phyloP scores from a whole-genome alignment of 2,113 vertebrate species.

The Solea senegalensis region DNA sequence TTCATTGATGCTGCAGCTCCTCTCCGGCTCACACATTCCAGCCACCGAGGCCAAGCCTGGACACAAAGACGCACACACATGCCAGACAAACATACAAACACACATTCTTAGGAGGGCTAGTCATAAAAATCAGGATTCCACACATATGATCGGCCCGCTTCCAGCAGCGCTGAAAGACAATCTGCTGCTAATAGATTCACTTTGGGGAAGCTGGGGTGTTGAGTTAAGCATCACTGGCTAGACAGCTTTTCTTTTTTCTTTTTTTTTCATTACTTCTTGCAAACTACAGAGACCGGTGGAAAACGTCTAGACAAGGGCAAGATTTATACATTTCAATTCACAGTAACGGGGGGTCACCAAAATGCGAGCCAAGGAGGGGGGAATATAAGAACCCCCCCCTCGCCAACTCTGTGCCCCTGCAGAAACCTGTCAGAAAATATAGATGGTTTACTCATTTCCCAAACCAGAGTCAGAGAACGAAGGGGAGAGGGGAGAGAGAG shows the following conservation, averaged over 20 bases:
- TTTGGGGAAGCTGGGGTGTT: constrained; percentile 71
- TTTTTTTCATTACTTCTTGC: constrained; percentile 80
- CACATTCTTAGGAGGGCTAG: constrained; percentile 80
- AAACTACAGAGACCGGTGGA: constrained; percentile 88
- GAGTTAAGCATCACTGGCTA: constrained; percentile 87
- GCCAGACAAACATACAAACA: constrained; percentile 58
- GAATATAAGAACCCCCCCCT: constrained; percentile 84
- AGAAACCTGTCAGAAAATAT: constrained; percentile 58
- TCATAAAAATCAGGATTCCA: constrained; percentile 87
- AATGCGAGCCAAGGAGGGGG: constrained; percentile 87
- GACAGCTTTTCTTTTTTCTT: constrained; percentile 86
- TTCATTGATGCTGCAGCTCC: constrained; percentile 99
- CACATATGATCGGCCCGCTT: constrained; percentile 82
- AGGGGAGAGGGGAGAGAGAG: neutral
- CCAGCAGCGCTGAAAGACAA: constrained; percentile 81
- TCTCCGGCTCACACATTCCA: constrained; percentile 99
- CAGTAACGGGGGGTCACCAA: constrained; percentile 91
- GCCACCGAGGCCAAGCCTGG: constrained; percentile 98
- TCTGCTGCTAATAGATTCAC: constrained; percentile 82
- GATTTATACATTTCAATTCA: constrained; percentile 95
- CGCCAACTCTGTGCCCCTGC: constrained; percentile 17
- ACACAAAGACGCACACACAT: constrained; percentile 45
- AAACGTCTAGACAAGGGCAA: constrained; percentile 94
- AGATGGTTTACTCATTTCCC: constrained; percentile 86
- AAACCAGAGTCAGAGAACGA: constrained; percentile 38